These are phyloP conservation scores for Fistularia tabacaria DNA, from an alignment of 2,797 vertebrate genomes.

Conservation along the genomic window DNA sequence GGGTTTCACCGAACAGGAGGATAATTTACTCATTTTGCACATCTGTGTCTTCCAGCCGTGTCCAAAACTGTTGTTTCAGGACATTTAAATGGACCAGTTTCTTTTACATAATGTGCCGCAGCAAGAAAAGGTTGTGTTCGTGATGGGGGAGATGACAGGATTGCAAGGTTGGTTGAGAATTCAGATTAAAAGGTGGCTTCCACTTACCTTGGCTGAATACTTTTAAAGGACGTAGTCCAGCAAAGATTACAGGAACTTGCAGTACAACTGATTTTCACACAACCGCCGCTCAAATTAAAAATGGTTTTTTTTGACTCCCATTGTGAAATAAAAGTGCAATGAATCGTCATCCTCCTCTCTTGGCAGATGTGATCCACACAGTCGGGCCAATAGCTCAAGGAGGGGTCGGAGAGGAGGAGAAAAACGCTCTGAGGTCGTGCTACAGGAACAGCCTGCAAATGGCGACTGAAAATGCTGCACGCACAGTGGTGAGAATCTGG, in stretches of 20 bases:
- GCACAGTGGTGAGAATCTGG: conserved; percentile 74
- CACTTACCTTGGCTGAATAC: not conserved
- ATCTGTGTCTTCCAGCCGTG: no score
- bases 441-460: conserved; percentile 80
- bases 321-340: not conserved
- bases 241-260: not conserved
- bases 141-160: not conserved
- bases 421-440: conserved; percentile 76
- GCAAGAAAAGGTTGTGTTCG: not conserved
- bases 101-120: no score
- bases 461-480: conserved; percentile 68
- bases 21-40: no score
- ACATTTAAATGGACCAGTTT: no score
- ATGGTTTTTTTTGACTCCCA: no score
- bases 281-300: no score
- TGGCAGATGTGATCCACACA: conserved; percentile 85
- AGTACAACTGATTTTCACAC: not conserved
- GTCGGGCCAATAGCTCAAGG: conserved; percentile 83
- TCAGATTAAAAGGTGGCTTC: not conserved
- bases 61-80: no score
- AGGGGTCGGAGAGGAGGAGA: conserved; percentile 72
- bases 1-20: no score
- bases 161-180: not conserved
- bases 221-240: not conserved
- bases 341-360: not conserved